Conservation (phyloP, 2,113 vertebrate species). For the Herpetotheres cachinnans region DNA sequence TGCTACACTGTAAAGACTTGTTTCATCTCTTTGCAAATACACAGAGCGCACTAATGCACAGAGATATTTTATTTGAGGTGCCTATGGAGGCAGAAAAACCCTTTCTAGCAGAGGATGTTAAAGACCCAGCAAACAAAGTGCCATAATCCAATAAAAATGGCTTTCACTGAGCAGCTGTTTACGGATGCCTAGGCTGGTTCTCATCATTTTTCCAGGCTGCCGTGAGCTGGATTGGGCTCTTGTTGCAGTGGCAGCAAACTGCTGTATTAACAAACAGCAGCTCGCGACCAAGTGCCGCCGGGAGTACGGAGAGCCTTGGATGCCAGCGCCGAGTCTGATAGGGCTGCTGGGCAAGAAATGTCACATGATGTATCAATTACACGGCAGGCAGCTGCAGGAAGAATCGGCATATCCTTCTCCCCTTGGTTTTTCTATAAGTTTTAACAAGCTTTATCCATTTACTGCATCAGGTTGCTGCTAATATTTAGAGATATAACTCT, state of each 20-base stretch:
- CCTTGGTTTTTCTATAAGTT: neutral
- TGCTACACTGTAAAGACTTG: neutral
- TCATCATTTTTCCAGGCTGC: neutral
- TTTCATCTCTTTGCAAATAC: neutral
- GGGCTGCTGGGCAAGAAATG: neutral
- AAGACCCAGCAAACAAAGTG: neutral
- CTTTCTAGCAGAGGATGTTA: neutral
- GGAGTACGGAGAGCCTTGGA: neutral
- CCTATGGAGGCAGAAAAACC: neutral
- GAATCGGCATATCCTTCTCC: neutral
- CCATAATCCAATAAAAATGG: neutral
- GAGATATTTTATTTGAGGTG: neutral
- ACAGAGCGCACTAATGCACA: fast-evolving
- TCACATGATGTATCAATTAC: neutral
- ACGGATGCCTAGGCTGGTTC: neutral
- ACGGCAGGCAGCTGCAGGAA: neutral
- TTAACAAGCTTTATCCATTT: neutral
- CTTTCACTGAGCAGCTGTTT: neutral
- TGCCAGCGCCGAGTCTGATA: neutral
- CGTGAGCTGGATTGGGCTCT: neutral
- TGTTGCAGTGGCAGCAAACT: neutral
- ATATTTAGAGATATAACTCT: neutral
- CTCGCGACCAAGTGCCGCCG: neutral
- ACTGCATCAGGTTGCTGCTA: neutral
- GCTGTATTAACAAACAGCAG: neutral